A percentile compares a stretch with the other conserved stretches of the same genome.
phyloP scores from a whole-genome alignment of 2,113 vertebrate species.

The Ptychochromis oligacanthus region DNA sequence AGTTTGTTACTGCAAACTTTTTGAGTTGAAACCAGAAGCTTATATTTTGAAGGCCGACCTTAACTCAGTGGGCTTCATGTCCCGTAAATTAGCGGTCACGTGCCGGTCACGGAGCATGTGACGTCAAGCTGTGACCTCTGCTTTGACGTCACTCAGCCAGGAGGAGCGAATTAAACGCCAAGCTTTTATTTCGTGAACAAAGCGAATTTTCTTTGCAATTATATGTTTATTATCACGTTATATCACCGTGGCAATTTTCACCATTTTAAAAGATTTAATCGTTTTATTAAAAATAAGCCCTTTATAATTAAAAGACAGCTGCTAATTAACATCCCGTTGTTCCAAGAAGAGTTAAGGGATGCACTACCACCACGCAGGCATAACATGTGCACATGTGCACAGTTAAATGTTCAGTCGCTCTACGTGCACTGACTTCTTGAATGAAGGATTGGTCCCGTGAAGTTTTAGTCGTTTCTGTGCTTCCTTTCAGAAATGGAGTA shows the following conservation, averaged over 20 bases:
- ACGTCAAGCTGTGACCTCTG: neutral
- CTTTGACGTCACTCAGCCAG: neutral
- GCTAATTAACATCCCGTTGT: too few relatives aligned
- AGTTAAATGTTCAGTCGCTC: too few relatives aligned
- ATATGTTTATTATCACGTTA: too few relatives aligned
- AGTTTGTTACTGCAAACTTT: neutral
- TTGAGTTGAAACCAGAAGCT: neutral
- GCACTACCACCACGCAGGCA: too few relatives aligned
- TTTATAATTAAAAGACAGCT: too few relatives aligned
- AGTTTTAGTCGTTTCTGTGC: neutral
- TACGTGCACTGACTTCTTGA: neutral
- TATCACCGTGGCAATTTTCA: too few relatives aligned
- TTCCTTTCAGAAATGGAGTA: conserved; percentile 42
- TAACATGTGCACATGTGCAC: too few relatives aligned
- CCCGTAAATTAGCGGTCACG: neutral
- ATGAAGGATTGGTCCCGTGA: too few relatives aligned
- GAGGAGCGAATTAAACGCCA: neutral
- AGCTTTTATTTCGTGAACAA: neutral
- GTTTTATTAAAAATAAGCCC: too few relatives aligned
- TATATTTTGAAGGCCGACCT: conserved; percentile 45
- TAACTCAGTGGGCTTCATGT: neutral
- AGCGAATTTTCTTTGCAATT: neutral
- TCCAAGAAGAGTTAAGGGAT: too few relatives aligned
- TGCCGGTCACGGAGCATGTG: conserved; percentile 6
- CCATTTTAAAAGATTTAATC: too few relatives aligned